These are phyloP conservation scores for Channa maculata DNA, from an alignment of 2,113 vertebrate species.

Conservation along the genomic window DNA sequence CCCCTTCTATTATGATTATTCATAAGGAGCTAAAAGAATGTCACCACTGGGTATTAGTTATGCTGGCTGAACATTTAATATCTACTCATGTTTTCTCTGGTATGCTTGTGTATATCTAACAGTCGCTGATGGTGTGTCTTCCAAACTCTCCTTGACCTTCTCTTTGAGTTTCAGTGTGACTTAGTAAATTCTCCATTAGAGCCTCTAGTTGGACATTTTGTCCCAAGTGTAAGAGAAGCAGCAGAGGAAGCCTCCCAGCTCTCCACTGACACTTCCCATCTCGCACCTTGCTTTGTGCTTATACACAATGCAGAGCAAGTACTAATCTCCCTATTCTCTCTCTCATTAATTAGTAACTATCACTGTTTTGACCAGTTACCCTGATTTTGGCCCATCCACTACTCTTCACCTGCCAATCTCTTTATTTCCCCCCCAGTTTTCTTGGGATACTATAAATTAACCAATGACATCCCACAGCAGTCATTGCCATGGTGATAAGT, in stretches of 20 bases:
- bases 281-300: conserved; percentile 39
- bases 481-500: conserved; percentile 70
- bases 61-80: not conserved
- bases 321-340: conserved; percentile 15
- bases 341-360: conserved; percentile 16
- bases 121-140: not conserved
- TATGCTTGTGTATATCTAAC: not conserved
- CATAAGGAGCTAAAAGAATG: not conserved
- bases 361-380: conserved; percentile 1
- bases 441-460: conserved; percentile 51
- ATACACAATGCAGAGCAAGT: conserved; percentile 33
- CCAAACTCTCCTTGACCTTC: conserved; percentile 57
- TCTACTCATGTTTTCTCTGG: not conserved
- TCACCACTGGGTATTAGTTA: not conserved
- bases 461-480: conserved; percentile 63
- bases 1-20: conserved; percentile 1
- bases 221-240: conserved; percentile 45
- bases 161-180: conserved; percentile 51
- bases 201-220: conserved; percentile 64
- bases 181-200: conserved; percentile 74
- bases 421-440: conserved; percentile 7
- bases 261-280: conserved; percentile 47
- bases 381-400: not conserved
- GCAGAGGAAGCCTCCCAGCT: conserved; percentile 36
- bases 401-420: not conserved